Conservation (phyloP, 1,140 invertebrate species). For the Heliconius nattereri region DNA sequence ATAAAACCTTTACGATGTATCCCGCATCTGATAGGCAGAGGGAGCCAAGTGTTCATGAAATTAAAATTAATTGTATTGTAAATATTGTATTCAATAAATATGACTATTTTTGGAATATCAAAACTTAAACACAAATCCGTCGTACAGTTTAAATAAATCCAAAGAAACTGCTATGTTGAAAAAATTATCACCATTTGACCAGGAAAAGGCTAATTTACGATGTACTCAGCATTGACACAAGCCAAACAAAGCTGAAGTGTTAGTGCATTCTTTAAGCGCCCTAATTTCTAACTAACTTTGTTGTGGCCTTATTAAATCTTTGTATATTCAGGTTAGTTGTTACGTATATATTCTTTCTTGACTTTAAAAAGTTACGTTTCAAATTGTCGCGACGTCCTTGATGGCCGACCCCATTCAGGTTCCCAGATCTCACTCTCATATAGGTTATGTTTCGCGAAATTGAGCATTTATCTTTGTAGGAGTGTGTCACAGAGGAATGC, state of each 20-base stretch:
- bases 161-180: slow-evolving; percentile 51
- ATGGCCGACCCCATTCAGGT: slow-evolving; percentile 43
- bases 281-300: slow-evolving; percentile 55
- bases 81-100: too few relatives aligned
- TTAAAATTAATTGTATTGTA: too few relatives aligned
- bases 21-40: too few relatives aligned
- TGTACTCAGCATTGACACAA: slow-evolving; percentile 49
- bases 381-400: slow-evolving; percentile 57
- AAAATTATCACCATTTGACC: slow-evolving; percentile 57
- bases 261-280: slow-evolving; percentile 27
- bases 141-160: slow-evolving; percentile 44
- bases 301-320: slow-evolving; percentile 47
- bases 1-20: too few relatives aligned
- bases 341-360: slow-evolving; percentile 46
- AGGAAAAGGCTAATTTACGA: slow-evolving; percentile 62
- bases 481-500: slow-evolving; percentile 44
- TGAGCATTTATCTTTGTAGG: slow-evolving; percentile 54
- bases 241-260: slow-evolving; percentile 42
- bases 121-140: slow-evolving; percentile 18
- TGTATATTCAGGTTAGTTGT: slow-evolving; percentile 47
- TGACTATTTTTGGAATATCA: slow-evolving; percentile 40
- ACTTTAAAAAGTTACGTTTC: slow-evolving; percentile 43
- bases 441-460: slow-evolving; percentile 45
- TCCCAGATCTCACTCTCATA: slow-evolving; percentile 27
- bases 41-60: too few relatives aligned